Evolutionary conservation across 1,140 invertebrate species (phyloP), one percentile per base, ranked within the genome.

Genomic region (Sycophila sp.): DNA sequence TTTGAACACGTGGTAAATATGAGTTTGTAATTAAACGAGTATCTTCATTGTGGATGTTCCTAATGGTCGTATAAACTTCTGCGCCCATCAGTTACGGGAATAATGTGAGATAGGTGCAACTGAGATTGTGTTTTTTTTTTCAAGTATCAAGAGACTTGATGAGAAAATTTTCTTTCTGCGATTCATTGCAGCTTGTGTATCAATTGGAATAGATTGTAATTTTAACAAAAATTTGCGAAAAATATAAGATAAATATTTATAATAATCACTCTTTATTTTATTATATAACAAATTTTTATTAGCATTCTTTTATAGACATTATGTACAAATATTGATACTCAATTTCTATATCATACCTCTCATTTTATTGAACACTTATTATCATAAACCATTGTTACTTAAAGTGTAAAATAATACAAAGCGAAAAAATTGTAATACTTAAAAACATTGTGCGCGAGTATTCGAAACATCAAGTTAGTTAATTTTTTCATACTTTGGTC

Each of bases 1-100:
- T 66, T 71, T 38, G 30, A 36, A 13, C 22, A 53, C 19, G 10
- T 56, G 36, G 34, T 70, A 45, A 55, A 69, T 63, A 71, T 66
- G 53, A 71, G 28, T 59, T n/a, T 71, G 42, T 71, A 59, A 71
- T 64, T 63, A 47, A 70, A 55, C 22, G 38, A 71, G 49, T 65
- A 65, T 66, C 55, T 66, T 71, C 22, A 59, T 71, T 71, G 19
- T 66, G 69, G 69, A 71, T 71, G 69, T 71, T 71, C 69, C 69
- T 71, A 70, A 62, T 51, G 45, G 13, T 70, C 51, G 51, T 64
- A 64, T 58, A 26, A 26, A 42, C 51, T 59, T 71, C 53, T 66
- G 60, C 5, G 17, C 36, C 60, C 11, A 40, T 51, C 55, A 34
- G 34, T 17, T 11, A 17, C 40, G 42, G 63, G 66, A 65, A 59